Evolutionary conservation across 2,888 invertebrate genomes (phyloP).

Genomic region (Minunthozetes semirufus): DNA sequence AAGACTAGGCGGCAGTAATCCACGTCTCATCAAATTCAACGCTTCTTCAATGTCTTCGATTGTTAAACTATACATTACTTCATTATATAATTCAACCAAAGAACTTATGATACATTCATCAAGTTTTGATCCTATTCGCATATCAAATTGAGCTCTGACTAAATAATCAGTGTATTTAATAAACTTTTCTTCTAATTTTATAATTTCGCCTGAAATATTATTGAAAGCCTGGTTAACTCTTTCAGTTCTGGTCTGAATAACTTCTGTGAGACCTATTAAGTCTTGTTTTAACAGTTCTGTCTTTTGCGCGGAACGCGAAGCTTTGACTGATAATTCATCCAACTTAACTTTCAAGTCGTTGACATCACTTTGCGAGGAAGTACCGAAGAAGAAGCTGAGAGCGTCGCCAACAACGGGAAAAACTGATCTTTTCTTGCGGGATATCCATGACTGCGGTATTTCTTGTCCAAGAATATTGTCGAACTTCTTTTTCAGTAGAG

Average conservation of each 20-base stretch:
- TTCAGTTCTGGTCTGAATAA: background rate
- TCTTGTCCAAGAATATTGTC: background rate
- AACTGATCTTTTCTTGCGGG: background rate
- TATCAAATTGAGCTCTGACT: background rate
- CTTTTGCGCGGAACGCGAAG: background rate
- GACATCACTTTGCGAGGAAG: background rate
- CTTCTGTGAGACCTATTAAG: background rate
- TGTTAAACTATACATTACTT: background rate
- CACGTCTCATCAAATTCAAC: background rate
- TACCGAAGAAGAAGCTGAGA: background rate
- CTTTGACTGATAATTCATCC: background rate
- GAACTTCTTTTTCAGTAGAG: background rate
- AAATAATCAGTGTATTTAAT: background rate
- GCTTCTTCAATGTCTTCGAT: conserved; percentile 2
- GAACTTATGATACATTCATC: background rate
- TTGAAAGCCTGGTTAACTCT: background rate
- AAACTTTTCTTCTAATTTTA: background rate
- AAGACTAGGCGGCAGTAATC: background rate
- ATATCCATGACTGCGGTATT: background rate
- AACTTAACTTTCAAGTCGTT: background rate
- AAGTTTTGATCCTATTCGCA: background rate
- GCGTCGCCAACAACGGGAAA: background rate
- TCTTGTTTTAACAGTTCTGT: background rate
- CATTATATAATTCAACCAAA: background rate
- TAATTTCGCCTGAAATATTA: background rate